These are phyloP conservation scores for Philopedon plagiatum DNA, from an alignment of 2,888 invertebrate genomes.

Conservation along the genomic window DNA sequence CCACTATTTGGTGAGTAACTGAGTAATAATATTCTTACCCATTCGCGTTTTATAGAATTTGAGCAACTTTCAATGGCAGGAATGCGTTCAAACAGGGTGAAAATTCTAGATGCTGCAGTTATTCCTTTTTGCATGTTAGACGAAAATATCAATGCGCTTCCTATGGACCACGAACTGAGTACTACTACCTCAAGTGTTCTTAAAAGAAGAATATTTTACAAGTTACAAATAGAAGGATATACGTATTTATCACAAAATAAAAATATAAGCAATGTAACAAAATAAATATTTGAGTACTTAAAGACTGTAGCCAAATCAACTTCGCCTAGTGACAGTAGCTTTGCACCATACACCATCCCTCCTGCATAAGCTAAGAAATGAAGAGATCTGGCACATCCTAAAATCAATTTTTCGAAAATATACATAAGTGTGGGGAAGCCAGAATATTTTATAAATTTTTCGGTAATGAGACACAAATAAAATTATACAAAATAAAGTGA, in stretches of 20 bases:
- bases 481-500: too few species aligned
- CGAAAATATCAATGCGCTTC: constrained; percentile 78
- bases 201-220: constrained; percentile 32
- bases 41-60: constrained; percentile 57
- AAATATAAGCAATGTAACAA: too few species aligned
- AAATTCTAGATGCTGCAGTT: constrained; percentile 79
- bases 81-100: constrained; percentile 74
- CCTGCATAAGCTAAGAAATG: constrained; percentile 80
- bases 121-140: constrained; percentile 87
- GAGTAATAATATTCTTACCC: constrained; percentile 61
- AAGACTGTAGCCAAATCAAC: constrained; percentile 76
- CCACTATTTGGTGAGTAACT: neutral
- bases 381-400: constrained; percentile 72
- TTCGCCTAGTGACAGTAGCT: constrained; percentile 74
- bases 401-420: neutral
- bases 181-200: constrained; percentile 82
- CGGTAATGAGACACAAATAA: too few species aligned
- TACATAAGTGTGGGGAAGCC: too few species aligned
- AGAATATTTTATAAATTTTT: too few species aligned
- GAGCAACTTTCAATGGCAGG: constrained; percentile 72
- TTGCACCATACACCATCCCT: constrained; percentile 81
- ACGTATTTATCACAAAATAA: too few species aligned
- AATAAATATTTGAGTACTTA: constrained; percentile 67
- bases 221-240: neutral
- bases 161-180: constrained; percentile 81